Conservation (phyloP, 2,888 invertebrate species). For the Nematopogon swammerdamellus region DNA sequence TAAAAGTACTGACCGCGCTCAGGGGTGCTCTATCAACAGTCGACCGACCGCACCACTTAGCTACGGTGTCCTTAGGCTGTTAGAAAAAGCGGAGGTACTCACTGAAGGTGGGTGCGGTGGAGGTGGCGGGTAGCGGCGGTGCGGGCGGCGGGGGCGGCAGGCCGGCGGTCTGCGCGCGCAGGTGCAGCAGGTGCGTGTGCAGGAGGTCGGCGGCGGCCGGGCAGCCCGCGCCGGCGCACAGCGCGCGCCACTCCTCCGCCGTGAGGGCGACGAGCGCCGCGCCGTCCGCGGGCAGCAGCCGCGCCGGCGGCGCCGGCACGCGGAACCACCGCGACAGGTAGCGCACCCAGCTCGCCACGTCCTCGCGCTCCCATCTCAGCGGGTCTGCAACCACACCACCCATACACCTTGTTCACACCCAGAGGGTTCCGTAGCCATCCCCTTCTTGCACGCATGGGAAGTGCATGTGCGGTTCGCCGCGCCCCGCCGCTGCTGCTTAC, state of each 20-base stretch:
- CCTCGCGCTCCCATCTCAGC: slow-evolving; percentile 41
- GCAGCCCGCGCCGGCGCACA: slow-evolving; percentile 34
- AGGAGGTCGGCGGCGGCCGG: slow-evolving; percentile 46
- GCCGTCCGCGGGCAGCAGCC: slow-evolving; percentile 45
- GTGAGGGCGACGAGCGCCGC: slow-evolving; percentile 46
- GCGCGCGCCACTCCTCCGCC: slow-evolving; percentile 50
- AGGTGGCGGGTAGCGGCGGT: slow-evolving; percentile 29
- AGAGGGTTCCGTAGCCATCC: too few species aligned
- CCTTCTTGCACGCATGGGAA: too few species aligned
- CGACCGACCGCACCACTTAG: too few species aligned
- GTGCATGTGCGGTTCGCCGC: too few species aligned
- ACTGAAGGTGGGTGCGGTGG: slow-evolving; percentile 8
- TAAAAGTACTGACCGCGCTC: too few species aligned
- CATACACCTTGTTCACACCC: too few species aligned
- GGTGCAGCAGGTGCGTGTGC: slow-evolving; percentile 45
- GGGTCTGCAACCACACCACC: slow-evolving; percentile 36
- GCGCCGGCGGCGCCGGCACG: slow-evolving; percentile 39
- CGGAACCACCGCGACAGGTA: slow-evolving; percentile 50
- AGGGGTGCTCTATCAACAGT: too few species aligned
- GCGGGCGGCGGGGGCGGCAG: slow-evolving; percentile 43
- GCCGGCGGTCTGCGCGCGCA: slow-evolving; percentile 45
- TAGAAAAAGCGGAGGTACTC: too few species aligned
- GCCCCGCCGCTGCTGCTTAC: too few species aligned
- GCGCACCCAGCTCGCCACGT: slow-evolving; percentile 50
- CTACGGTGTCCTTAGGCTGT: too few species aligned